Evolutionary conservation across 1,140 invertebrate species (phyloP).

Genomic region (Drosophila asahinai): DNA sequence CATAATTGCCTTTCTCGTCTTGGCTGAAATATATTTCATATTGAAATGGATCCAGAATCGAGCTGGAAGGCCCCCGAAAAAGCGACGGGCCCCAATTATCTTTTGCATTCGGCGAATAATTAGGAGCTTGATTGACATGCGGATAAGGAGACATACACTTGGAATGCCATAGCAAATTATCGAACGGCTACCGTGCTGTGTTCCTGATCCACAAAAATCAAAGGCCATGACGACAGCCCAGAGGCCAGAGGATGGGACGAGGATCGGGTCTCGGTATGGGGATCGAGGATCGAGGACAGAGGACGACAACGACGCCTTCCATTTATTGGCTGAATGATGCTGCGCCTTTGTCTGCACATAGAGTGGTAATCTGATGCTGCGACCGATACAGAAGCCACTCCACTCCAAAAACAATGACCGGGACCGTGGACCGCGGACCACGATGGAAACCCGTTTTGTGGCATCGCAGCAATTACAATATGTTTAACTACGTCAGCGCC

Average conservation of each 20-base stretch:
- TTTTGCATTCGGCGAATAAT: conserved; percentile 85
- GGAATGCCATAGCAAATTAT: conserved; percentile 85
- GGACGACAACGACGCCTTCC: conserved; percentile 74
- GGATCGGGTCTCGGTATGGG: conserved; percentile 14
- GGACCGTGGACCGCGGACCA: conserved; percentile 12
- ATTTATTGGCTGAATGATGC: conserved; percentile 68
- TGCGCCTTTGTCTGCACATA: conserved; percentile 75
- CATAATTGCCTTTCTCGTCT: conserved; percentile 64
- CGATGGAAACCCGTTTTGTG: conserved; percentile 66
- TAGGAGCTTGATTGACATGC: conserved; percentile 85
- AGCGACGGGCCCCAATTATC: conserved; percentile 71
- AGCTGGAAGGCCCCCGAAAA: conserved; percentile 35
- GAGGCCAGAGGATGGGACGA: background rate
- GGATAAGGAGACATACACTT: conserved; percentile 85
- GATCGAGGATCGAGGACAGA: conserved; percentile 28
- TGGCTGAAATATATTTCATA: conserved; percentile 45
- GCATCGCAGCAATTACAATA: conserved; percentile 81
- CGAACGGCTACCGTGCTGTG: conserved; percentile 80
- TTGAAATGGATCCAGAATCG: conserved; percentile 61
- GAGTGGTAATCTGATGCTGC: conserved; percentile 84
- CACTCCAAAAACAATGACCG: conserved; percentile 65
- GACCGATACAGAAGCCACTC: conserved; percentile 62
- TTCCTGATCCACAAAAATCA: conserved; percentile 80
- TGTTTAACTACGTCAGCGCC: conserved; percentile 83
- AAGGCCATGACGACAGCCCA: conserved; percentile 55